These are phyloP conservation scores for Resseliella maxima DNA, from an alignment of 2,888 invertebrate genomes.

Conservation along the genomic window DNA sequence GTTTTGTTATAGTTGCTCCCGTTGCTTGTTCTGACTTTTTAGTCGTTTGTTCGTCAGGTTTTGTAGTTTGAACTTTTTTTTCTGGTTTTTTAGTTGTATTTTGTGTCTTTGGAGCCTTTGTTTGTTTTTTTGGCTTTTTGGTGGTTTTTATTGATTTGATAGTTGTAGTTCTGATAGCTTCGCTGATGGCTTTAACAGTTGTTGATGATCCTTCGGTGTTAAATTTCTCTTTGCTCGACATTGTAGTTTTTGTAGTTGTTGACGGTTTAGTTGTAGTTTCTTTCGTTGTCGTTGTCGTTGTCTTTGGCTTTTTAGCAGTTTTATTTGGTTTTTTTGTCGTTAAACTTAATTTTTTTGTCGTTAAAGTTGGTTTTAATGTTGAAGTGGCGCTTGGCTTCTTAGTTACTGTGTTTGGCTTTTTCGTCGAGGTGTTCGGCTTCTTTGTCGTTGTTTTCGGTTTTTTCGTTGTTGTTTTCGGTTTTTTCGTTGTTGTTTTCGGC, in stretches of 20 bases:
- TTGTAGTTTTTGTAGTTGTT: too few species aligned
- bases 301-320: not conserved
- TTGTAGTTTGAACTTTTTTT: not conserved
- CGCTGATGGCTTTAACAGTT: too few species aligned
- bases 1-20: too few species aligned
- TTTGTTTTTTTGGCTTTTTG: not conserved
- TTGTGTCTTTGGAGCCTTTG: not conserved
- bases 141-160: not conserved
- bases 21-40: not conserved
- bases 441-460: not conserved
- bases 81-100: not conserved
- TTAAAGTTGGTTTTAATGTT: not conserved
- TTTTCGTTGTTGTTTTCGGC: not conserved
- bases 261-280: too few species aligned
- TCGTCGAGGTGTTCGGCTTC: not conserved
- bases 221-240: too few species aligned
- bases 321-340: not conserved
- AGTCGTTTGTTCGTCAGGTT: not conserved
- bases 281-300: not conserved
- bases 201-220: too few species aligned
- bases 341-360: too few species aligned
- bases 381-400: not conserved
- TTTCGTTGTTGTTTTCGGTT: not conserved
- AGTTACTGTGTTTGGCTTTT: not conserved
- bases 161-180: not conserved